Evolutionary conservation across 2,113 vertebrate species (phyloP).

Genomic region (Trinectes maculatus): DNA sequence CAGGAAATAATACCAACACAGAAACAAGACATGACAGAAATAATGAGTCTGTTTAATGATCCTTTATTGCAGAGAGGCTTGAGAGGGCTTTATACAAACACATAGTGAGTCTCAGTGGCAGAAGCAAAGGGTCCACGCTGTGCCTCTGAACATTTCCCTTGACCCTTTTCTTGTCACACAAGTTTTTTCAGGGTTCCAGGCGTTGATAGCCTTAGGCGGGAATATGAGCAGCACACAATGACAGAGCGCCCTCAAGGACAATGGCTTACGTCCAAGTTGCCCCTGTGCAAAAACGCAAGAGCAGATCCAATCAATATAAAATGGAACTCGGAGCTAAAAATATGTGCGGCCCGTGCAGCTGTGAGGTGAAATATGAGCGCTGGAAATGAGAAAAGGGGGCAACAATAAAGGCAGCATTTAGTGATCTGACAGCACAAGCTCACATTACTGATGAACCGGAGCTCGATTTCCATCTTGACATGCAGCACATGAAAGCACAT

Average conservation of each 20-base stretch:
- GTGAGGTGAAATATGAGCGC: conserved; percentile 63
- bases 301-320: conserved; percentile 76
- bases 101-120: conserved; percentile 6
- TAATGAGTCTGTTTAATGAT: conserved; percentile 1
- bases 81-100: not conserved
- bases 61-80: not conserved
- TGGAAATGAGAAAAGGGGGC: conserved; percentile 57
- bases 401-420: conserved; percentile 62
- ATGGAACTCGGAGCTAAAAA: conserved; percentile 70
- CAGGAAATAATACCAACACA: too few relatives aligned
- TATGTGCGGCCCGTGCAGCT: conserved; percentile 57
- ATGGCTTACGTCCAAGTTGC: conserved; percentile 65
- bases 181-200: conserved; percentile 1
- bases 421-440: conserved; percentile 60
- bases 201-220: conserved; percentile 12
- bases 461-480: conserved; percentile 55
- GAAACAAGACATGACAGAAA: too few relatives aligned
- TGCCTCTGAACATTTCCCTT: not conserved
- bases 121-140: not conserved
- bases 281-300: conserved; percentile 55
- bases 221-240: conserved; percentile 54
- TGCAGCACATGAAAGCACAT: conserved; percentile 21
- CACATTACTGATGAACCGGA: conserved; percentile 53
- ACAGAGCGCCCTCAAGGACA: conserved; percentile 71
- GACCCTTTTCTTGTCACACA: not conserved